A percentile compares a stretch with the other conserved stretches of the same genome.
Evolutionary conservation across 35 echinoderm and acorn worm species (phyloP).

Genomic region (Ophioderma brevispina): DNA sequence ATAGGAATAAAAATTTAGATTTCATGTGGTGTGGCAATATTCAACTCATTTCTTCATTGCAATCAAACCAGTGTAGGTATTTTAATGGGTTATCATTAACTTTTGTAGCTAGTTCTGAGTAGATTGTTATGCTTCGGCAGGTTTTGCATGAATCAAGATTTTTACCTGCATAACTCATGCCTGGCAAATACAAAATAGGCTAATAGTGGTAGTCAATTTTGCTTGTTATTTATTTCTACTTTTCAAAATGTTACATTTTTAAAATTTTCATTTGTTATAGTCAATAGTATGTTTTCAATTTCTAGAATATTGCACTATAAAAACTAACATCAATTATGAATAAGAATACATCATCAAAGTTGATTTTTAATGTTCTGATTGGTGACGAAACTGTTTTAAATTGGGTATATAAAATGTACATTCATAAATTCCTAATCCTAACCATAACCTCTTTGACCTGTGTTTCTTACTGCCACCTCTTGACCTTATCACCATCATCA

Average conservation of each 20-base stretch:
- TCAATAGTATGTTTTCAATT: neutral
- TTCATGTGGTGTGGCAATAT: too few relatives aligned
- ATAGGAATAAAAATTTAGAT: too few relatives aligned
- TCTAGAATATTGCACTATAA: neutral
- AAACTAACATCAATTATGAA: neutral
- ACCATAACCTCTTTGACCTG: neutral
- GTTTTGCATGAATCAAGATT: neutral
- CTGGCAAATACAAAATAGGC: conserved; percentile 1
- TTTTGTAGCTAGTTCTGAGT: too few relatives aligned
- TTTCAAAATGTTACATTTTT: neutral
- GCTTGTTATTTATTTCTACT: neutral
- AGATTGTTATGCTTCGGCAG: neutral
- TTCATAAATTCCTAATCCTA: neutral
- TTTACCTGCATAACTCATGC: neutral
- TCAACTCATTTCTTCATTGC: too few relatives aligned
- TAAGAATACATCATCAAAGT: too few relatives aligned
- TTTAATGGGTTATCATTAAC: too few relatives aligned
- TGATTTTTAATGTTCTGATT: too few relatives aligned
- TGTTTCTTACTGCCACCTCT: neutral
- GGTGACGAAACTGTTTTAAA: neutral
- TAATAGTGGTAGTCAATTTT: neutral
- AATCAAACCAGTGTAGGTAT: too few relatives aligned
- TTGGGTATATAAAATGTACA: neutral
- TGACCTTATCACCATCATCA: neutral
- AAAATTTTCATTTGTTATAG: neutral